A percentile compares a stretch with the other conserved stretches of the same genome.
Evolutionary conservation across 2,888 invertebrate genomes (phyloP).

Genomic region (Drosophila longiperda): DNA sequence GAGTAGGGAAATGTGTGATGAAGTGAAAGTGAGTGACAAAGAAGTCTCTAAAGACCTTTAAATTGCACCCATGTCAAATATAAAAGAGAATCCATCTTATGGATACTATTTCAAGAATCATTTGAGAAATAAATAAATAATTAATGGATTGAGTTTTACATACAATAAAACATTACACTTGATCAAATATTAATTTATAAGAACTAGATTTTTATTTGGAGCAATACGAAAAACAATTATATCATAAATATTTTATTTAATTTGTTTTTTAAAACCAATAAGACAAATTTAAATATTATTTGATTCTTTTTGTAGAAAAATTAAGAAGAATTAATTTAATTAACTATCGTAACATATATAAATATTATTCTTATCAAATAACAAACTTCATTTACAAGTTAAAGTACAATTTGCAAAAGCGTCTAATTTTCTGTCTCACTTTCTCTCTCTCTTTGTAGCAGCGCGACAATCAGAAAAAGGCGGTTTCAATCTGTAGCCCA

Average conservation of each 20-base stretch:
- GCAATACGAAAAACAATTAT: background rate
- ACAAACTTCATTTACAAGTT: background rate
- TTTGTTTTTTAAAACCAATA: background rate
- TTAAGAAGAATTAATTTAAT: background rate
- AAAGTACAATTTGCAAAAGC: background rate
- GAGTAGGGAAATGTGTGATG: background rate
- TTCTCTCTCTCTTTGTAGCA: conserved; percentile 37
- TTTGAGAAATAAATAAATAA: background rate
- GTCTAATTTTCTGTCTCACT: background rate
- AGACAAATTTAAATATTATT: background rate
- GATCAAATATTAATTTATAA: background rate
- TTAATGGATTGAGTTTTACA: background rate
- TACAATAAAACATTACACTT: background rate
- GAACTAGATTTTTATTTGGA: background rate
- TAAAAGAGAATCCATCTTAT: background rate
- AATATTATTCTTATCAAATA: background rate
- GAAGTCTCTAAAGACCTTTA: background rate
- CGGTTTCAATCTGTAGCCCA: conserved; percentile 44
- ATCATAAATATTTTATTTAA: background rate
- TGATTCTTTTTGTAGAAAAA: background rate
- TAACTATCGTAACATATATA: background rate
- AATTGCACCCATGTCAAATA: background rate
- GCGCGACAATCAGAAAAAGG: conserved; percentile 53
- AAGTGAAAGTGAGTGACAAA: background rate
- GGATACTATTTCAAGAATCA: background rate